Percentiles rank a stretch among this genome's conserved stretches.
Evolutionary conservation across 37 sponge, comb jelly and placozoan species (phyloP).

Genomic region (Axinella damicornis): DNA sequence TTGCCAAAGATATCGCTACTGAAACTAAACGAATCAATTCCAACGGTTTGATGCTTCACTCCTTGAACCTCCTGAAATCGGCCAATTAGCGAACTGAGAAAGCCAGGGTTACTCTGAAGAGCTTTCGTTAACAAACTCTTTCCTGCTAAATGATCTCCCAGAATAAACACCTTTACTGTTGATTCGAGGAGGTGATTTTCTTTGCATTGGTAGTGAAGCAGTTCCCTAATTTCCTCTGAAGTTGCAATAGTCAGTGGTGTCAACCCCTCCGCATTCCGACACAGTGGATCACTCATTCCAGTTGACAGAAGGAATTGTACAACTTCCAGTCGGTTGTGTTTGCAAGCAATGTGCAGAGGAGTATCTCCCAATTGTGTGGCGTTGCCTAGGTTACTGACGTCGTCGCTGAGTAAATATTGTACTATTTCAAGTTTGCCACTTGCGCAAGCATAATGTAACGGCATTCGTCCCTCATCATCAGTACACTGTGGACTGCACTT

Average conservation of each 20-base stretch:
- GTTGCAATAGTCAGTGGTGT: neutral
- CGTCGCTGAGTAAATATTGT: too few species aligned
- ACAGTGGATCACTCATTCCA: neutral
- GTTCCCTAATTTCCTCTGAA: too few species aligned
- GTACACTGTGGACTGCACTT: too few species aligned
- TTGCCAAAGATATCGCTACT: constrained; percentile 16
- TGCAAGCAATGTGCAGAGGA: constrained; percentile 3
- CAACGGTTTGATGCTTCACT: constrained; percentile 22
- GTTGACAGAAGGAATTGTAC: neutral
- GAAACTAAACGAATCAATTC: constrained; percentile 12
- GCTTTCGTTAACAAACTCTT: constrained; percentile 46
- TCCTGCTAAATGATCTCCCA: constrained; percentile 33
- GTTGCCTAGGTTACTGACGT: too few species aligned
- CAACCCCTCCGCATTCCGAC: neutral
- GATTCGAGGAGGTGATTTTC: neutral
- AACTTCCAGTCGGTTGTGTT: neutral
- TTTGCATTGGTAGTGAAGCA: too few species aligned
- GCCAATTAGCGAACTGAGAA: neutral
- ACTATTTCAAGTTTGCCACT: too few species aligned
- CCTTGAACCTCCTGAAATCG: neutral
- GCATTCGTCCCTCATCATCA: too few species aligned
- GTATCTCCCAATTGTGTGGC: neutral
- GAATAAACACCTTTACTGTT: neutral
- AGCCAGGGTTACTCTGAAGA: neutral
- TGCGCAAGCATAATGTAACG: too few species aligned